Evolutionary conservation across 2,797 vertebrate genomes (phyloP).

Genomic region (Clamator glandarius): DNA sequence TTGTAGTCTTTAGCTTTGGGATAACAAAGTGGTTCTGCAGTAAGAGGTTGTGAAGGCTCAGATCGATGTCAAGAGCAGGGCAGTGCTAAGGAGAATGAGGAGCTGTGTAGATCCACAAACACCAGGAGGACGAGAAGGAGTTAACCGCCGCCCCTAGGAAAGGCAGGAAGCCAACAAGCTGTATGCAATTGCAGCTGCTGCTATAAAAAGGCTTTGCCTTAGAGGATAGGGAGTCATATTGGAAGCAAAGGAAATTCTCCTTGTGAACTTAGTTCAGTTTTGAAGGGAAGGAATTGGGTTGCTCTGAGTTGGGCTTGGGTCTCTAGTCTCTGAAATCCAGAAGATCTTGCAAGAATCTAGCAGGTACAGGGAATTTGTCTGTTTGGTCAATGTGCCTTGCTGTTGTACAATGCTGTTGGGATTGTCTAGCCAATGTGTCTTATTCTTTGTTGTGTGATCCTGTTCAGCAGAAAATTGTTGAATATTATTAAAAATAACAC

Average conservation of each 20-base stretch:
- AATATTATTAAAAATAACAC: background rate
- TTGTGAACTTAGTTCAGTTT: conserved; percentile 9
- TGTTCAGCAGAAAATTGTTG: background rate
- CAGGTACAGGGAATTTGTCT: background rate
- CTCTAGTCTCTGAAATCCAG: background rate
- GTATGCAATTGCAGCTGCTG: conserved; percentile 60
- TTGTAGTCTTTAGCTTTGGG: background rate
- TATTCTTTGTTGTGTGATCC: background rate
- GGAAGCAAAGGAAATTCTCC: conserved; percentile 62
- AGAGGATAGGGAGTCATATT: background rate
- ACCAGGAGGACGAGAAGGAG: background rate
- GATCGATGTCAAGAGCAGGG: background rate
- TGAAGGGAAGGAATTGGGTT: conserved; percentile 45
- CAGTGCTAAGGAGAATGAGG: background rate
- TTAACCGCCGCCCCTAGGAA: conserved; percentile 34
- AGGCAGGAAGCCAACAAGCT: conserved; percentile 67
- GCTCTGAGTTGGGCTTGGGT: background rate
- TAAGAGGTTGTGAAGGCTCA: background rate
- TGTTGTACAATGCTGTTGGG: background rate
- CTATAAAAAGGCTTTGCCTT: conserved; percentile 67
- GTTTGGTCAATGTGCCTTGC: background rate
- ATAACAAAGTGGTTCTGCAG: background rate
- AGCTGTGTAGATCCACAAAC: accelerated
- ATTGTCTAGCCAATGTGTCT: background rate
- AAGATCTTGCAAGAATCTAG: background rate